Conservation (phyloP, 92 coral and sea anemone species). For the Pocillopora meandrina region DNA sequence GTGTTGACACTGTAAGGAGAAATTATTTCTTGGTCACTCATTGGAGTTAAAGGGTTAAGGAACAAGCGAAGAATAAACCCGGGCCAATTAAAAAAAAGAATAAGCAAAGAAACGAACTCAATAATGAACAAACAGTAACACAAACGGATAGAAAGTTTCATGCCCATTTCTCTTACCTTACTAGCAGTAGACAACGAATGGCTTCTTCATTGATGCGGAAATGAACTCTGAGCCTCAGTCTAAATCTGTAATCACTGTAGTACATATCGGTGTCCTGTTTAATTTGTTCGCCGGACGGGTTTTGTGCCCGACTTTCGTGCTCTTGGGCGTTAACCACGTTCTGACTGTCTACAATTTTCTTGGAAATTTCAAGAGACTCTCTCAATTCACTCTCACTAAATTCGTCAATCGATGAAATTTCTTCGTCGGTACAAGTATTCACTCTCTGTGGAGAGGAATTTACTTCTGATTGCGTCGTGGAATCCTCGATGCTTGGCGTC, state of each 20-base stretch:
- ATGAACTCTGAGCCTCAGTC: constrained; percentile 64
- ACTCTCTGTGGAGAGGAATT: not conserved
- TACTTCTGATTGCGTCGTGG: not conserved
- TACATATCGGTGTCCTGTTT: constrained; percentile 9
- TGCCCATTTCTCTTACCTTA: constrained; percentile 56
- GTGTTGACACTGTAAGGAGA: too few relatives aligned
- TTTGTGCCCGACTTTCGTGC: constrained; percentile 6
- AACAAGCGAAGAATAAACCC: too few relatives aligned
- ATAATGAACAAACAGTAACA: too few relatives aligned
- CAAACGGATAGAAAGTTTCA: too few relatives aligned
- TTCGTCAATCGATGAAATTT: not conserved
- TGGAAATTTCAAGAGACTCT: constrained; percentile 2
- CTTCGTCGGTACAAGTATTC: not conserved
- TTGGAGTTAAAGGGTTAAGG: too few relatives aligned
- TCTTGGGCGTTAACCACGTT: not conserved
- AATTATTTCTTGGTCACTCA: too few relatives aligned
- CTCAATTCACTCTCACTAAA: not conserved
- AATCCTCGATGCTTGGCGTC: not conserved
- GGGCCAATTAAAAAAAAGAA: too few relatives aligned
- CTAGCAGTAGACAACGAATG: constrained; percentile 66
- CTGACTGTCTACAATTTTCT: not conserved
- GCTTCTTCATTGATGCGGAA: constrained; percentile 88
- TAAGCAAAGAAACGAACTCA: too few relatives aligned
- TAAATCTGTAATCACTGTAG: constrained; percentile 54
- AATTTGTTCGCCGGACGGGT: not conserved